A percentile compares a stretch with the other conserved stretches of the same genome.
Conservation (phyloP, 2,888 invertebrate genomes). For the Pheosia gnoma region DNA sequence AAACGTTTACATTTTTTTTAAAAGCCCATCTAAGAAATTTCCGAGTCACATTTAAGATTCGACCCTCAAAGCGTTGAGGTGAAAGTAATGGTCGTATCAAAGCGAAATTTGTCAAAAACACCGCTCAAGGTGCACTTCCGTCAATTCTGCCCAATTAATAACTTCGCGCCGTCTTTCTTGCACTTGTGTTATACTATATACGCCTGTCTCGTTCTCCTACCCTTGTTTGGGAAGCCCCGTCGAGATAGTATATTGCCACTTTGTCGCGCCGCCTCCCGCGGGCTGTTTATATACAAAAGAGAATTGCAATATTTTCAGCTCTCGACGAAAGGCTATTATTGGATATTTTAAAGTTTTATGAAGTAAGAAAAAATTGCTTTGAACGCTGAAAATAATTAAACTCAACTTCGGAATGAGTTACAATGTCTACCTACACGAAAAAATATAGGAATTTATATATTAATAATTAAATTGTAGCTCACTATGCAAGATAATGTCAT, state of each 20-base stretch:
- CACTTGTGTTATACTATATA: conserved; percentile 35
- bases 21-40: conserved; percentile 52
- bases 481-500: too few relatives aligned
- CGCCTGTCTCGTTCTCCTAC: conserved; percentile 59
- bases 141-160: conserved; percentile 84
- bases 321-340: conserved; percentile 61
- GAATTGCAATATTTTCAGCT: conserved; percentile 77
- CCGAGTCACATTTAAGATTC: conserved; percentile 56
- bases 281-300: conserved; percentile 70
- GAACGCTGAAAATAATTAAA: conserved; percentile 31
- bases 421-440: too few relatives aligned
- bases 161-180: conserved; percentile 58
- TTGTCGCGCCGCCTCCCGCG: conserved; percentile 78
- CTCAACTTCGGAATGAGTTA: not conserved
- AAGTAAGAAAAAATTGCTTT: conserved; percentile 34
- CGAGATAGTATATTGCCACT: conserved; percentile 83
- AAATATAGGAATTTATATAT: too few relatives aligned
- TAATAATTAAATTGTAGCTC: too few relatives aligned
- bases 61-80: conserved; percentile 75
- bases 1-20: conserved; percentile 50
- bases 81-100: conserved; percentile 83
- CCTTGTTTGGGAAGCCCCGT: conserved; percentile 82
- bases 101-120: conserved; percentile 84
- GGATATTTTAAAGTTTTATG: conserved; percentile 61
- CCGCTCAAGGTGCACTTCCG: conserved; percentile 76